Evolutionary conservation across 2,113 vertebrate species (phyloP), one percentile per base, ranked within the genome.

Genomic region (Scomber colias): DNA sequence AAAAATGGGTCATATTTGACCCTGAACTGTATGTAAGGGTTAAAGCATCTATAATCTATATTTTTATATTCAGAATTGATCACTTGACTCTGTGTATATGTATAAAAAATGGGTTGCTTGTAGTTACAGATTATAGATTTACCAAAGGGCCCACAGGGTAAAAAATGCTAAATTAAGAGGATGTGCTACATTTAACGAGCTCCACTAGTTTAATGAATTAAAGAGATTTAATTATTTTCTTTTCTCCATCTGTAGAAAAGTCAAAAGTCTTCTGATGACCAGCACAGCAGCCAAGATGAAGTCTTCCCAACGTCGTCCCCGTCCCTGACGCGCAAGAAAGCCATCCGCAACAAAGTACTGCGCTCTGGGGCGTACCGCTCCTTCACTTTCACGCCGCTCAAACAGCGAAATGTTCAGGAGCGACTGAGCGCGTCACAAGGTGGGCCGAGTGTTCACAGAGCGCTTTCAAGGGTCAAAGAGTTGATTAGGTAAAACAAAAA

Each of bases 331-430:
- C 96, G 98, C 49, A 98, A 98, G 91, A 97, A 97, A 80, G 98
- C 95, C 46, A 99, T 99, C 7, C 96, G 97, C 72, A 96, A 94
- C 87, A 99, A 99, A 86, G 96, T 89, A 13, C 93, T 99, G 81
- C 94, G 96, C 77, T 98, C 97, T 0, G 98, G 97, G 14, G 98
- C 98, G 0, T 99, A 99, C 82, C 96, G 97, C 8, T 96, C 96
- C 83, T 98, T 97, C 46, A 97, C 96, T 3, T 96, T 82, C 0
- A 96, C 96, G 5, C 93, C 95, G 0, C 94, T 95, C 86, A 95
- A 94, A 73, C 97, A 97, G 90, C 95, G 93, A 24, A 88, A 48
- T 0, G 85, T 96, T 4, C 95, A 96, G 11, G 97, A 98, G 72
- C 91, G 72, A 3, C 91, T 95, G 51, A 92, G 30, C 2, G 64